Percentiles rank a stretch among this genome's conserved stretches.
Conservation (phyloP, 1,140 invertebrate genomes). For the Ephestia elutella region DNA sequence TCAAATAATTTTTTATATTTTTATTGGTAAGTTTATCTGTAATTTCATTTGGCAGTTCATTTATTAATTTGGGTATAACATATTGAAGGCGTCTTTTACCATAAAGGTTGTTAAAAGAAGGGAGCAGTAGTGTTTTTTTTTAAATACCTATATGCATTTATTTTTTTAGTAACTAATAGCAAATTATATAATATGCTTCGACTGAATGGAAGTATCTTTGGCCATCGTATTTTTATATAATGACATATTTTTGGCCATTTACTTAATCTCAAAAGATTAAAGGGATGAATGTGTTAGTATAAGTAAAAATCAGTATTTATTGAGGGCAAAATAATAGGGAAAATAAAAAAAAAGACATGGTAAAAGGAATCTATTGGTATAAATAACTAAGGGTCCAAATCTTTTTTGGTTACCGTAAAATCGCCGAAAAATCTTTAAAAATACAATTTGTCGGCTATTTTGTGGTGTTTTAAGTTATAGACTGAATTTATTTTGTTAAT, state of each 20-base stretch:
- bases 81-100: too few relatives aligned
- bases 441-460: conserved; percentile 44
- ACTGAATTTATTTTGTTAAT: conserved; percentile 60
- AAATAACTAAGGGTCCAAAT: conserved; percentile 11
- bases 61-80: too few relatives aligned
- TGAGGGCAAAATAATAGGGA: not conserved
- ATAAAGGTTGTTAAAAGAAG: too few relatives aligned
- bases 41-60: too few relatives aligned
- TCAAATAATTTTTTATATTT: too few relatives aligned
- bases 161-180: not conserved
- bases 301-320: conserved; percentile 1
- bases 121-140: too few relatives aligned
- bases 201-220: too few relatives aligned
- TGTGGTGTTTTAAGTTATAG: conserved; percentile 35
- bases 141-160: conserved; percentile 16
- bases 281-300: not conserved
- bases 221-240: too few relatives aligned
- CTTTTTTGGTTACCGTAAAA: conserved; percentile 34
- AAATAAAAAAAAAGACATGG: not conserved
- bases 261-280: not conserved
- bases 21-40: too few relatives aligned
- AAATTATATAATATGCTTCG: too few relatives aligned
- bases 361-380: conserved; percentile 13
- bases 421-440: conserved; percentile 35
- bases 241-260: not conserved